Conservation (phyloP, 2,113 vertebrate genomes). For the Antechinus stuartii region DNA sequence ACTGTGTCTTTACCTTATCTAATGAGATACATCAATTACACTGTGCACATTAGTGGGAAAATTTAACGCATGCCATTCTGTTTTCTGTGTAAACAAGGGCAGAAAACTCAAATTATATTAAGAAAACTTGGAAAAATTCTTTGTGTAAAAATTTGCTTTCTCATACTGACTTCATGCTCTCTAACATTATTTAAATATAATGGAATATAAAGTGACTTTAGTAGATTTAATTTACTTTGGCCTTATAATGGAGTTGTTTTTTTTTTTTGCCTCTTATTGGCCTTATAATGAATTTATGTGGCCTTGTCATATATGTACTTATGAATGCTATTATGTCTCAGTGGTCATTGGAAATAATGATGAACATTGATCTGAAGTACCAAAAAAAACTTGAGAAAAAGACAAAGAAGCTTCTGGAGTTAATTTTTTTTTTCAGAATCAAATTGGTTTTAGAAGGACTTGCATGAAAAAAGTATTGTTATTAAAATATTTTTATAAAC, state of each 20-base stretch:
- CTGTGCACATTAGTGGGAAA: not conserved
- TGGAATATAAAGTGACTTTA: not conserved
- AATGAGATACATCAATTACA: constrained; percentile 21
- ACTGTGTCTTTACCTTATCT: constrained; percentile 32
- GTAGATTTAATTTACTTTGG: constrained; percentile 13
- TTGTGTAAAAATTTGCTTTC: constrained; percentile 39
- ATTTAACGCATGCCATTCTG: constrained; percentile 41
- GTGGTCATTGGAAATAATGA: not conserved
- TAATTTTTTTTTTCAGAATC: not conserved
- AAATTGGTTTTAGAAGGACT: constrained; percentile 10
- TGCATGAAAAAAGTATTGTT: constrained; percentile 21
- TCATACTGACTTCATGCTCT: not conserved
- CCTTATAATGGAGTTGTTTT: not conserved
- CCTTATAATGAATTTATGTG: not conserved
- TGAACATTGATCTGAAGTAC: not conserved
- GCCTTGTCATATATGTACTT: not conserved
- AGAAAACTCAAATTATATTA: constrained; percentile 37
- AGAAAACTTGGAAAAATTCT: constrained; percentile 41
- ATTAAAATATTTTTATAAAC: not conserved
- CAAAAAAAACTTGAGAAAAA: not conserved
- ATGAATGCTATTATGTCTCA: not conserved
- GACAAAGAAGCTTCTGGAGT: constrained; percentile 26
- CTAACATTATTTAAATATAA: constrained; percentile 21
- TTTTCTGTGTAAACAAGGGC: constrained; percentile 55
- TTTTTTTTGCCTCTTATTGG: not conserved